A percentile compares a stretch with the other conserved stretches of the same genome.
Evolutionary conservation across 2,113 vertebrate genomes (phyloP).

Genomic region (Pogonocichla stellata): DNA sequence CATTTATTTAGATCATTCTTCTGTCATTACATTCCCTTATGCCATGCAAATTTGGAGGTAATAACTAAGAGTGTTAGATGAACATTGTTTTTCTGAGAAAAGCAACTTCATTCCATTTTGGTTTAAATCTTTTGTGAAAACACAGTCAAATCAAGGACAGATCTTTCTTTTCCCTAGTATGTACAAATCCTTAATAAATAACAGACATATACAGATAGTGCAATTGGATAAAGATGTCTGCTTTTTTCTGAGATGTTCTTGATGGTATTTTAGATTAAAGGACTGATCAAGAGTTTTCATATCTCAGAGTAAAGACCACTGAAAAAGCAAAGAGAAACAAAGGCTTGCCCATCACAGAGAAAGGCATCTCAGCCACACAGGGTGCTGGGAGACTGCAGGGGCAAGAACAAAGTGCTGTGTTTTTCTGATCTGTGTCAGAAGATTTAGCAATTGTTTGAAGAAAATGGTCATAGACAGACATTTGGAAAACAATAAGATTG

Average conservation of each 20-base stretch:
- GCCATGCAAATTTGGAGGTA: neutral
- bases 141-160: neutral
- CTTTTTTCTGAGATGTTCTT: neutral
- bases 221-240: neutral
- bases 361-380: neutral
- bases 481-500: neutral
- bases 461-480: neutral
- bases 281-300: neutral
- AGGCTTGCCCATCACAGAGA: neutral
- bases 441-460: neutral
- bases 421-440: neutral
- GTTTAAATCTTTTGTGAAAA: neutral
- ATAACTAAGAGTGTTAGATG: neutral
- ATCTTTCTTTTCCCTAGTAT: neutral
- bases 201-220: fast-evolving
- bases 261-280: neutral
- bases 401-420: neutral
- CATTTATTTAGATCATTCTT: conserved; percentile 59
- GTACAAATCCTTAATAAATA: neutral
- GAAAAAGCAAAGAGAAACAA: neutral
- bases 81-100: neutral
- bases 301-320: neutral
- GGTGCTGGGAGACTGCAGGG: neutral
- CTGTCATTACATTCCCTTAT: conserved; percentile 3
- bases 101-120: neutral